Evolutionary conservation across 2,113 vertebrate genomes (phyloP), one percentile per base, ranked within the genome.

Genomic region (Oncorhynchus keta): DNA sequence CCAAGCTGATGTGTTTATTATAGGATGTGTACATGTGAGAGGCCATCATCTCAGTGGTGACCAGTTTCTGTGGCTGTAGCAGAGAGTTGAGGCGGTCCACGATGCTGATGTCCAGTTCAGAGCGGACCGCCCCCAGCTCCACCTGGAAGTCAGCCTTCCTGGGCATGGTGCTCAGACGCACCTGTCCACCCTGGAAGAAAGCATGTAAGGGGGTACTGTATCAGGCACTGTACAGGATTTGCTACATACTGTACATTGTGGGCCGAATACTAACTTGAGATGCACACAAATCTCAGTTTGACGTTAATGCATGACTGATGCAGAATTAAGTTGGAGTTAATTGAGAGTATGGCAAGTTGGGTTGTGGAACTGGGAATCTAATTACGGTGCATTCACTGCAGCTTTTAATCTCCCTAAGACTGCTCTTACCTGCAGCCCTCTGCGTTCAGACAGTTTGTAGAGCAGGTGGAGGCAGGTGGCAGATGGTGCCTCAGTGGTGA

Each of bases 1-100:
- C 98, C 94, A 99, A 90, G 89, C 94, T 99, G 86, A 97, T 83
- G 64, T 97, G 97, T 74, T 99, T 99, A 87, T 96, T 98, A 79
- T 96, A 99, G 30, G 98, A 99, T 2, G 95, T 94, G 77, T 98
- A 99, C 95, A 99, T 96, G 82, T 99, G 98, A 28, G 97, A 98
- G 3, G 96, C 94, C 97, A 99, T 98, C 93, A 96, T 94, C 82
- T 99, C 98, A 1, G 96, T 95, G 1, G 96, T 95, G 64, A 91
- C 93, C 75, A 99, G 91, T 85, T 98, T 98, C 80, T 98, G 97
- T 2, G 96, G 96, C 45, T 98, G 98, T 76, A 99, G 95, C 76
- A 99, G 89, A 0, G 98, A 99, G 90, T 99, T 98, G 61, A 99
- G 94, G 76, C 98, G 95, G 87, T 99, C 98, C 57, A 99, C 98